Conservation (phyloP, 2,888 invertebrate species). For the Aspidiotus destructor region DNA sequence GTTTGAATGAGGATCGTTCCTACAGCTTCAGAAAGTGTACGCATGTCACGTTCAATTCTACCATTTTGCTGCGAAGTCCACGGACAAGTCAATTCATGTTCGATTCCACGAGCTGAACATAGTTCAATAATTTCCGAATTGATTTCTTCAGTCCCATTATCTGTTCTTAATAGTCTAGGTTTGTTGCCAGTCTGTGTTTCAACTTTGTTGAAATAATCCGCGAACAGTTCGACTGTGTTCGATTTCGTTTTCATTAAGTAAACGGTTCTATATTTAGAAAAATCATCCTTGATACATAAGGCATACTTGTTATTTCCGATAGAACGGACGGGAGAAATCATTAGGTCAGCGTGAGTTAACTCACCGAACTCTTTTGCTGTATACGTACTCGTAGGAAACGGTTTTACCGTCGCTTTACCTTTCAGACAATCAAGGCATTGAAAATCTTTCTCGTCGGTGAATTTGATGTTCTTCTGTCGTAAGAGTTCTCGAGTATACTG, state of each 20-base stretch:
- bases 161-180: slow-evolving; percentile 6
- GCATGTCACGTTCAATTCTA: slow-evolving; percentile 39
- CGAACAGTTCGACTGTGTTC: slow-evolving; percentile 3
- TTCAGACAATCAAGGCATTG: slow-evolving; percentile 17
- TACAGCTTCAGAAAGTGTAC: slow-evolving; percentile 40
- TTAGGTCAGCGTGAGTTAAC: slow-evolving; percentile 21
- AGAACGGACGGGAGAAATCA: slow-evolving; percentile 3
- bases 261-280: slow-evolving; percentile 8
- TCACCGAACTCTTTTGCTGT: slow-evolving; percentile 4
- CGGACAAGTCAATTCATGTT: slow-evolving; percentile 36
- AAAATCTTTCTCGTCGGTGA: not conserved
- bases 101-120: slow-evolving; percentile 35
- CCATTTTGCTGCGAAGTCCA: slow-evolving; percentile 40
- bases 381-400: not conserved
- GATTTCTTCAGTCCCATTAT: slow-evolving; percentile 28
- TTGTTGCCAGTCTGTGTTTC: slow-evolving; percentile 13
- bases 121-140: slow-evolving; percentile 4
- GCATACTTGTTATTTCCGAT: slow-evolving; percentile 12
- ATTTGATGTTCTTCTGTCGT: slow-evolving; percentile 5
- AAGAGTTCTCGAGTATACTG: not conserved
- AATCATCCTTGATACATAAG: slow-evolving; percentile 20
- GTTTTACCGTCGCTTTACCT: slow-evolving; percentile 3
- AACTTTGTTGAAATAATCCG: slow-evolving; percentile 3
- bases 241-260: slow-evolving; percentile 28
- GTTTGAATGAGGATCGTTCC: slow-evolving; percentile 37